Evolutionary conservation across 2,797 vertebrate species (phyloP).

Genomic region (Dicrostonyx torquatus): DNA sequence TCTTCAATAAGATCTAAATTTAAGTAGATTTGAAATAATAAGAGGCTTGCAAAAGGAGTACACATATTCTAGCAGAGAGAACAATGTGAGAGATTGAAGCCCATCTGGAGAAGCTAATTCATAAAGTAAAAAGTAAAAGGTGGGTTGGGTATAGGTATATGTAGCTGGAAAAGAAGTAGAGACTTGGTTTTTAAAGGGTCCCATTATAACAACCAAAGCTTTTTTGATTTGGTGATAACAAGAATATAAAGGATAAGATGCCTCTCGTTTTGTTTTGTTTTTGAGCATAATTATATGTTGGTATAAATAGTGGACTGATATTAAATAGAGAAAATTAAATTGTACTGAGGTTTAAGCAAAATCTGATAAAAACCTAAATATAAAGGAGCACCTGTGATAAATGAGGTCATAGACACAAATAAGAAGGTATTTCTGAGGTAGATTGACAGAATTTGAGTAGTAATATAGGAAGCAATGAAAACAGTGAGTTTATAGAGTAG

Average conservation of each 20-base stretch:
- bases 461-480: not conserved
- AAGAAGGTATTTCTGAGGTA: conserved; percentile 18
- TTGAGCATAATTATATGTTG: conserved; percentile 16
- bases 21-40: conserved; percentile 47
- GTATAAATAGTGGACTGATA: not conserved
- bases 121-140: not conserved
- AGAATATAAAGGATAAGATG: conserved; percentile 40
- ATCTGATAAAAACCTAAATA: conserved; percentile 1
- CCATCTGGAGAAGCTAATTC: not conserved
- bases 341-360: not conserved
- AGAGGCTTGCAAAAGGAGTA: not conserved
- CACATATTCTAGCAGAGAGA: not conserved
- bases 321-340: not conserved
- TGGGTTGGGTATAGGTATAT: not conserved
- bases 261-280: not conserved
- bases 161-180: not conserved
- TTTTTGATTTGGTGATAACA: not conserved
- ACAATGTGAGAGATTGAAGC: not conserved
- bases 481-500: not conserved
- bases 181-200: conserved; percentile 12
- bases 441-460: not conserved
- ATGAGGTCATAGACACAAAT: not conserved
- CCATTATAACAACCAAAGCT: not conserved
- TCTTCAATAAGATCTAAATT: not conserved
- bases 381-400: not conserved